Evolutionary conservation across 1,140 invertebrate species (phyloP), one percentile per base, ranked within the genome.

Genomic region (Microvelia longipes): DNA sequence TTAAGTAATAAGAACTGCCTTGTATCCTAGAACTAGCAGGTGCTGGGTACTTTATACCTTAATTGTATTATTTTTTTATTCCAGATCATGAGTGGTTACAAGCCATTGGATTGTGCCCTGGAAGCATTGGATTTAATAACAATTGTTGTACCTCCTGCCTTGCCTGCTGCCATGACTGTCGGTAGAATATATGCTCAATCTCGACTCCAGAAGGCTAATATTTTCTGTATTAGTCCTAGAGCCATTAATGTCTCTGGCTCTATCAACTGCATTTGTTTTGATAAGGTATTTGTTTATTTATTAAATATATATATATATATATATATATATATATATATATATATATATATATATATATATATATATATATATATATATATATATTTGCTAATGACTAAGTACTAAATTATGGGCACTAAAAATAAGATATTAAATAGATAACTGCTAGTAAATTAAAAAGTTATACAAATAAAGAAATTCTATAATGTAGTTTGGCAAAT

Each of bases 161-260:
- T 96, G 13, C 94, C 93, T 19, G 93, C 94, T 19, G 94, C 94
- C 5, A 95, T 98, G 90, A 94, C 94, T 1, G 90, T 94, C 1
- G 94, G 93, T 60, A 83, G 87, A 77, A 84, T 90, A 35, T 88
- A 90, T 75, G 94, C 93, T 35, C 92, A 96, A 79, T 84, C 82
- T 70, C 82, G 94, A 1, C 80, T 97, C 24, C 87, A 89, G 77
- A 85, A 84, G 27, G 79, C 79, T 68, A 83, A 85, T 68, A 93
- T 98, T 74, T 96, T 90, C 78, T 97, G 94, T 75, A 95, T 95
- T 60, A 94, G 90, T 73, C 94, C 94, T 2, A 84, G 88, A 2
- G 85, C 89, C 0, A 96, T 98, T 72, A 95, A 95, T 76, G 88
- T 96, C 26, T 90, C 87, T 68, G 87, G 96, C 0, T 94, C 92